Evolutionary conservation across 2,797 vertebrate species (phyloP).

Genomic region (Otus scops): DNA sequence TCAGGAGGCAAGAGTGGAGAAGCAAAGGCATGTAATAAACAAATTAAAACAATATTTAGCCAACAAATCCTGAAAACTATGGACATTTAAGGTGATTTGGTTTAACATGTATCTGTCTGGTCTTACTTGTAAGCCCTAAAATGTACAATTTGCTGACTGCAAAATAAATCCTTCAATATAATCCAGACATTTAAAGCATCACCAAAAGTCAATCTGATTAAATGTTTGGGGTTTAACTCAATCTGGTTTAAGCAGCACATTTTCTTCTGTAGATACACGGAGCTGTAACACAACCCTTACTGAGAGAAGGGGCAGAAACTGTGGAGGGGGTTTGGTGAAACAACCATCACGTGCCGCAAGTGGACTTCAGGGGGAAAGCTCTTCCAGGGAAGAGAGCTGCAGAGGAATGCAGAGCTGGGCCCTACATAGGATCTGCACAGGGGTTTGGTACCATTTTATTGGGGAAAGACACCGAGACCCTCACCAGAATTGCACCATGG

Average conservation of each 20-base stretch:
- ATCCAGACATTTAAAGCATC: not conserved
- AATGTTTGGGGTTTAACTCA: not conserved
- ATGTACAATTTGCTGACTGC: not conserved
- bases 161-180: not conserved
- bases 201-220: not conserved
- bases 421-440: accelerated
- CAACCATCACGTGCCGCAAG: accelerated
- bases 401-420: not conserved
- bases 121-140: not conserved
- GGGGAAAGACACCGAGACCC: not conserved
- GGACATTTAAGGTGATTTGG: not conserved
- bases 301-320: not conserved
- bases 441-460: not conserved
- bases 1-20: not conserved
- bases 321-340: not conserved
- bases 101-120: not conserved
- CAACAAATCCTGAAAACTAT: not conserved
- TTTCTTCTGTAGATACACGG: not conserved
- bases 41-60: not conserved
- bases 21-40: not conserved
- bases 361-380: not conserved
- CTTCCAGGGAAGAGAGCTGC: not conserved
- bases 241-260: not conserved
- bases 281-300: not conserved
- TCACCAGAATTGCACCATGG: not conserved